Base-by-base conservation (phyloP, 2,888 invertebrate species). In the Sycophila texana region DNA sequence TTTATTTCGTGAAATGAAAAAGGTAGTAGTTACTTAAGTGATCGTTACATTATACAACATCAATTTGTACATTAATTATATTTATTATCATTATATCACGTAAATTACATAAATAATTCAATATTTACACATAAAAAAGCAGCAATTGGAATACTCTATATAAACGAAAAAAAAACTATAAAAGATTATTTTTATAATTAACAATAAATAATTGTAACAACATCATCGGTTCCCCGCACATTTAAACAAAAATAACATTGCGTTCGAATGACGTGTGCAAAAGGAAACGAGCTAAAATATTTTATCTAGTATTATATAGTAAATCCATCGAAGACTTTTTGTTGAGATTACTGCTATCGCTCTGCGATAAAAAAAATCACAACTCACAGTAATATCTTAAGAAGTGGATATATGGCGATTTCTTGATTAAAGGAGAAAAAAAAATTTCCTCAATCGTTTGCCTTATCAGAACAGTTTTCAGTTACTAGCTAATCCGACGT, bases 71-170 rank as follows among this genome's bases (percentile, higher is more conserved):
- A 70, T 22, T 39, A 39, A 39, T 39, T 39, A 53, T 26, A 57
- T 76, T 76, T 63, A 76, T 76, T 76, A 12, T 72, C n/a, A 22
- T 61, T 51, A 4, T 71, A 49, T 53, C 49, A 66, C 68, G 26
- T 39, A 39, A 39, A 39, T 75, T 67, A 61, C 65, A 70, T 70
- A 68, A 60, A 75, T 60, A 75, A 61, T 30, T 22, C 39, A 63
- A 61, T 76, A 76, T 76, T 76, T 76, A 76, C 76, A 70, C 7
- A 18, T 70, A 16, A 55, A 70, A 68, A n/a, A n/a, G n/a, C n/a
- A 55, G 55, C 39, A 68, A 60, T 14, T 22, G 22, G 53, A 16
- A 12, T 39, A 60, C 53, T 30, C 18, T 30, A 75, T 30, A 75
- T 67, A n/a, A 67, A 26, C 57, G 53, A 49, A 13, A 60, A 58